Evolutionary conservation across 2,888 invertebrate genomes (phyloP).

Genomic region (Notodonta ziczac): DNA sequence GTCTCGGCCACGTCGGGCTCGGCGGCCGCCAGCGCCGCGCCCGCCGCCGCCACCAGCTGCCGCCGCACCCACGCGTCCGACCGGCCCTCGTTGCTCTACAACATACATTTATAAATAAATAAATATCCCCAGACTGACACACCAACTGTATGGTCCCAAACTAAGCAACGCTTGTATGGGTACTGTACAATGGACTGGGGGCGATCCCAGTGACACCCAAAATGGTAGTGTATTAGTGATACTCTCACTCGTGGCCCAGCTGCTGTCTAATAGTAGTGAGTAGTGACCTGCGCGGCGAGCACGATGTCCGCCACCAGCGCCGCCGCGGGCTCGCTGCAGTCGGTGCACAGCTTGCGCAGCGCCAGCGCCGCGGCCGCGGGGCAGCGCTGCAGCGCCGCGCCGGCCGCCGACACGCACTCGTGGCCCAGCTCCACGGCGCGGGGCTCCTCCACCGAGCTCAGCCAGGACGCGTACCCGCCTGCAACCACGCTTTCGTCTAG

Average conservation of each 20-base stretch:
- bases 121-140: too few relatives aligned
- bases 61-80: constrained; percentile 79
- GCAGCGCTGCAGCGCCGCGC: constrained; percentile 84
- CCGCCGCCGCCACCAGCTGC: constrained; percentile 77
- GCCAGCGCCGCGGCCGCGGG: constrained; percentile 93
- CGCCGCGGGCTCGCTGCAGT: constrained; percentile 90
- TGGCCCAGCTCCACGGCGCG: constrained; percentile 53
- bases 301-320: constrained; percentile 91
- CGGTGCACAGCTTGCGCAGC: constrained; percentile 93
- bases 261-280: too few relatives aligned
- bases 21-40: constrained; percentile 74
- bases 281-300: constrained; percentile 85
- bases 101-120: too few relatives aligned
- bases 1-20: constrained; percentile 61
- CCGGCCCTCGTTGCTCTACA: constrained; percentile 49
- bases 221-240: too few relatives aligned
- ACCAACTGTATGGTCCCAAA: too few relatives aligned
- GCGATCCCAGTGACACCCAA: too few relatives aligned
- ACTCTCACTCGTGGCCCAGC: neutral
- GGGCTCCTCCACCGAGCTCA: constrained; percentile 70
- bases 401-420: constrained; percentile 72
- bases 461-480: constrained; percentile 95
- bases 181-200: too few relatives aligned
- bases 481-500: constrained; percentile 16
- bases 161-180: too few relatives aligned